Percentiles rank a stretch among this genome's conserved stretches.
Conservation (phyloP, 2,797 vertebrate genomes). For the Chanos chanos region DNA sequence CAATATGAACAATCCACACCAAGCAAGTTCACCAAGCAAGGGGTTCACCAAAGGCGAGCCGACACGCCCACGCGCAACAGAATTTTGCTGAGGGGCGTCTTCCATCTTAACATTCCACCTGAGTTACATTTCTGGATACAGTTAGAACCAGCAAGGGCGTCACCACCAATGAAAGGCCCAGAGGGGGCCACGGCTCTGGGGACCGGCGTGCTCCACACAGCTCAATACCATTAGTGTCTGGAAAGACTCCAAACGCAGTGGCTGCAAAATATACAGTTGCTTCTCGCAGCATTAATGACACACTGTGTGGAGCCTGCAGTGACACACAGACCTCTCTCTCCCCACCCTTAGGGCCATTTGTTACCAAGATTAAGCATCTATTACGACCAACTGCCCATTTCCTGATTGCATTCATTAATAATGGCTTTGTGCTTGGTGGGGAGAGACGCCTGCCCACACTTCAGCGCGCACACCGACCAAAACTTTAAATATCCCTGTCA, state of each 20-base stretch:
- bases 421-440: slow-evolving; percentile 26
- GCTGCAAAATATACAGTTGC: slow-evolving; percentile 39
- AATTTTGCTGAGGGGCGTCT: too few relatives aligned
- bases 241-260: slow-evolving; percentile 48
- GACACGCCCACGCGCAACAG: too few relatives aligned
- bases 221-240: slow-evolving; percentile 54
- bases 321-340: slow-evolving; percentile 26
- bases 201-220: slow-evolving; percentile 24
- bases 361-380: slow-evolving; percentile 48
- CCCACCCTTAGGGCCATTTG: slow-evolving; percentile 38
- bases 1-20: too few relatives aligned
- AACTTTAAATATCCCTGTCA: slow-evolving; percentile 8
- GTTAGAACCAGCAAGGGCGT: not conserved
- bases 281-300: slow-evolving; percentile 18
- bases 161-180: slow-evolving; percentile 32
- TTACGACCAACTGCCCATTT: slow-evolving; percentile 50
- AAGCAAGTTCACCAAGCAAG: too few relatives aligned
- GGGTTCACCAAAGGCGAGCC: too few relatives aligned
- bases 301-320: slow-evolving; percentile 14
- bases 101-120: not conserved
- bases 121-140: not conserved
- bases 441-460: slow-evolving; percentile 19
- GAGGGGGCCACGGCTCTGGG: slow-evolving; percentile 24
- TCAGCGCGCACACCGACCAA: slow-evolving; percentile 22
- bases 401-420: slow-evolving; percentile 53